These are phyloP conservation scores for Cynodonichthys magdalenae DNA, from an alignment of 2,797 vertebrate genomes.

Conservation along the genomic window DNA sequence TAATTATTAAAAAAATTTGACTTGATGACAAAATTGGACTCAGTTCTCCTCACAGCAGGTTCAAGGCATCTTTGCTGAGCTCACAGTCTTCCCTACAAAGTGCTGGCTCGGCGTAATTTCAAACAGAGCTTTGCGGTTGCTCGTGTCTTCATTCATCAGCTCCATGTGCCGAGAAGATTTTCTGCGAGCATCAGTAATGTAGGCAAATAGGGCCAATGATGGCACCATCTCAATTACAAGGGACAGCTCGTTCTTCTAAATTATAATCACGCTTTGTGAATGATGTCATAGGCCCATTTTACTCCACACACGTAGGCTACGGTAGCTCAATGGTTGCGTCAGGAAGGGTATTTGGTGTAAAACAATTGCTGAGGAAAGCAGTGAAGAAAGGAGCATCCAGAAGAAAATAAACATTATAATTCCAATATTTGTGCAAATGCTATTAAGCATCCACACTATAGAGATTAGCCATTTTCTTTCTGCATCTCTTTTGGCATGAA, in stretches of 20 bases:
- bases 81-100: constrained; percentile 8
- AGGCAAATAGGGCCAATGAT: constrained; percentile 46
- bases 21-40: neutral
- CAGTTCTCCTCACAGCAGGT: constrained; percentile 16
- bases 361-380: too few species aligned
- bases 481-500: too few species aligned
- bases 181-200: constrained; percentile 33
- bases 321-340: too few species aligned
- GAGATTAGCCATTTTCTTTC: too few species aligned
- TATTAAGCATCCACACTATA: too few species aligned
- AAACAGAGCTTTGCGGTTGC: constrained; percentile 25
- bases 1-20: neutral
- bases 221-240: constrained; percentile 32
- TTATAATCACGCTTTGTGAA: constrained; percentile 12
- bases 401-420: too few species aligned
- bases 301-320: too few species aligned
- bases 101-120: constrained; percentile 9
- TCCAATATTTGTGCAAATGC: too few species aligned
- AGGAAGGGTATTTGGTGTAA: too few species aligned
- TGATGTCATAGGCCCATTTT: constrained; percentile 7
- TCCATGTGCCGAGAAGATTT: constrained; percentile 14
- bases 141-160: constrained; percentile 20
- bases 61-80: constrained; percentile 16
- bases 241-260: constrained; percentile 20
- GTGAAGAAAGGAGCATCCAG: too few species aligned